Conservation (phyloP, 2,113 vertebrate genomes). For the Hemibagrus wyckioides region DNA sequence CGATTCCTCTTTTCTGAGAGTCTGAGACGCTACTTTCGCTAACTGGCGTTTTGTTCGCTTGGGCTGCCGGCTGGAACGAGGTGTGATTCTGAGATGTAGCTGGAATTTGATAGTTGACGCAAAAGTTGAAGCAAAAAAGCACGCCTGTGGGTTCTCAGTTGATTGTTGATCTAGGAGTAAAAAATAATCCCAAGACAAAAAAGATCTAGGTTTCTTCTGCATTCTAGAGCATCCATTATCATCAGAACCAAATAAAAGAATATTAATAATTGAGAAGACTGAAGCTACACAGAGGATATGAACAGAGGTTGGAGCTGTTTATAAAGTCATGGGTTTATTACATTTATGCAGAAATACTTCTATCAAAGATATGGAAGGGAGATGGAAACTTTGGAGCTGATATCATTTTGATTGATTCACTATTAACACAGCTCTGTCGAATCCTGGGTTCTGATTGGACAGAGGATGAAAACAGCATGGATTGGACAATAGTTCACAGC, state of each 20-base stretch:
- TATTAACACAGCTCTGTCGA: neutral
- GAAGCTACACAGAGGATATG: neutral
- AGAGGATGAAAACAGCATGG: neutral
- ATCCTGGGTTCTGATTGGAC: neutral
- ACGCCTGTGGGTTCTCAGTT: neutral
- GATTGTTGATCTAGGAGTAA: neutral
- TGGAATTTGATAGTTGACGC: slow-evolving; percentile 1
- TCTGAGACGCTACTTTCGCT: slow-evolving; percentile 13
- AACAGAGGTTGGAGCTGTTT: neutral
- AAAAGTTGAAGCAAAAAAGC: slow-evolving; percentile 18
- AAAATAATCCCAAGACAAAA: neutral
- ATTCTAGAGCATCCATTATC: neutral
- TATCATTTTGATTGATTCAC: neutral
- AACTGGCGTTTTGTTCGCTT: slow-evolving; percentile 47
- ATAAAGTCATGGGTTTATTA: neutral
- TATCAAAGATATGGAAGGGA: neutral
- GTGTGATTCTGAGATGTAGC: slow-evolving; percentile 9
- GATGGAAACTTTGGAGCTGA: neutral
- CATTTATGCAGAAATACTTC: neutral
- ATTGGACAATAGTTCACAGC: too few species aligned
- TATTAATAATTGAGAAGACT: neutral
- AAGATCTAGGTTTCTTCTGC: neutral
- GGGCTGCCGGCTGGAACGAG: neutral
- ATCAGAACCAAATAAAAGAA: neutral
- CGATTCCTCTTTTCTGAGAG: slow-evolving; percentile 80